Percentiles rank a stretch among this genome's conserved stretches.
phyloP scores from a whole-genome alignment of 2,113 vertebrate genomes.

The Syrrhaptes paradoxus region DNA sequence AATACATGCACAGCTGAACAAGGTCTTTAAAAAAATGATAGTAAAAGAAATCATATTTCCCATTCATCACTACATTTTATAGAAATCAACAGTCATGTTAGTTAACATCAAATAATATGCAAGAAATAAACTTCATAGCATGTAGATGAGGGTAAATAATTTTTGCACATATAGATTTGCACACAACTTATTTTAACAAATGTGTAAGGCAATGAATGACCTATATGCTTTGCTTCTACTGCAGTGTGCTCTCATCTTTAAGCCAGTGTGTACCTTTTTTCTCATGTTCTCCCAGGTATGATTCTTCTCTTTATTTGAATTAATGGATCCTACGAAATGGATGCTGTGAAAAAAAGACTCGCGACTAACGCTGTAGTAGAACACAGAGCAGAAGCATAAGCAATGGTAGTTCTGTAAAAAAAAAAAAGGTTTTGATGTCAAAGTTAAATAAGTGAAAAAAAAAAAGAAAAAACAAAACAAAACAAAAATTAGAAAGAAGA shows the following conservation, averaged over 20 bases:
- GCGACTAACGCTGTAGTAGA: background rate
- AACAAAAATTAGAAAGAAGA: background rate
- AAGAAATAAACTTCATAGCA: background rate
- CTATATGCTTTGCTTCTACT: background rate
- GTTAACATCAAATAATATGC: background rate
- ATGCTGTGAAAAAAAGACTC: background rate
- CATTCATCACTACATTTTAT: background rate
- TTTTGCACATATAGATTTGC: background rate
- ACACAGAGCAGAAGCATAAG: background rate
- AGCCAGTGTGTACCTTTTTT: background rate
- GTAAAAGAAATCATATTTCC: background rate
- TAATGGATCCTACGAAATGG: background rate
- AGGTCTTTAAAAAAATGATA: background rate
- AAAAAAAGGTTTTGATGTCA: background rate
- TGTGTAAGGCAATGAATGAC: background rate
- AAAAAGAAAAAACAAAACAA: rapidly evolving
- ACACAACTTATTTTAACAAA: background rate
- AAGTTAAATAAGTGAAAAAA: background rate
- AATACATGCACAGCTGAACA: background rate
- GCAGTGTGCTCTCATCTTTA: background rate
- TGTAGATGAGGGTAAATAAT: background rate
- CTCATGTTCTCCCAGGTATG: background rate
- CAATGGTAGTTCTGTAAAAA: background rate
- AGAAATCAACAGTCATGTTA: background rate
- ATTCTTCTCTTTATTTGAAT: background rate